A percentile compares a stretch with the other conserved stretches of the same genome.
Evolutionary conservation across 1,140 invertebrate species (phyloP).

Genomic region (Araneus ventricosus): DNA sequence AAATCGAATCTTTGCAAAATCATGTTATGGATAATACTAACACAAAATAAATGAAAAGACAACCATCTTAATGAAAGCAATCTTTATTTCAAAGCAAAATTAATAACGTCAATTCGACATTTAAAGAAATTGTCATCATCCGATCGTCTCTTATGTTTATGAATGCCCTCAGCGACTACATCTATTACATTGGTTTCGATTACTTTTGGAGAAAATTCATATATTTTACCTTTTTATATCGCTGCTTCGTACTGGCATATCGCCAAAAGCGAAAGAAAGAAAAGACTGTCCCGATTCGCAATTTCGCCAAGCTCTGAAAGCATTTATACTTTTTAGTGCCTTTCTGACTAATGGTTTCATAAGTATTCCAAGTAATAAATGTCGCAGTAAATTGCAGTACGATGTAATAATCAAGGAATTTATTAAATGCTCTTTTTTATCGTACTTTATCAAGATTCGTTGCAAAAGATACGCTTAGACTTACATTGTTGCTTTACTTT

Average conservation of each 20-base stretch:
- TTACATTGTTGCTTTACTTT: not conserved
- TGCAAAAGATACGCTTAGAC: not conserved
- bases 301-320: not conserved
- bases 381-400: not conserved
- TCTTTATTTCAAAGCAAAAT: not conserved
- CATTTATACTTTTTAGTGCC: conserved; percentile 19
- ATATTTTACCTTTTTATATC: conserved; percentile 2
- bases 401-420: conserved; percentile 18
- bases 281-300: not conserved
- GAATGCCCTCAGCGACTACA: not conserved
- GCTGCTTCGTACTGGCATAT: not conserved
- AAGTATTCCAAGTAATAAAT: conserved; percentile 27
- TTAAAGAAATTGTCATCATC: not conserved
- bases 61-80: not conserved
- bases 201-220: conserved; percentile 2
- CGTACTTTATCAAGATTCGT: not conserved
- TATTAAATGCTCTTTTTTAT: not conserved
- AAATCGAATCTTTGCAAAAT: no score
- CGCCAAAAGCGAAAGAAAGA: not conserved
- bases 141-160: not conserved
- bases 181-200: conserved; percentile 30
- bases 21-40: no score
- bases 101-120: not conserved
- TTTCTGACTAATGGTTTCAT: conserved; percentile 27
- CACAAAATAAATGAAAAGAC: not conserved